Evolutionary conservation across 2,797 vertebrate genomes (phyloP), one percentile per base, ranked within the genome.

Genomic region (Uromys caudimaculatus): DNA sequence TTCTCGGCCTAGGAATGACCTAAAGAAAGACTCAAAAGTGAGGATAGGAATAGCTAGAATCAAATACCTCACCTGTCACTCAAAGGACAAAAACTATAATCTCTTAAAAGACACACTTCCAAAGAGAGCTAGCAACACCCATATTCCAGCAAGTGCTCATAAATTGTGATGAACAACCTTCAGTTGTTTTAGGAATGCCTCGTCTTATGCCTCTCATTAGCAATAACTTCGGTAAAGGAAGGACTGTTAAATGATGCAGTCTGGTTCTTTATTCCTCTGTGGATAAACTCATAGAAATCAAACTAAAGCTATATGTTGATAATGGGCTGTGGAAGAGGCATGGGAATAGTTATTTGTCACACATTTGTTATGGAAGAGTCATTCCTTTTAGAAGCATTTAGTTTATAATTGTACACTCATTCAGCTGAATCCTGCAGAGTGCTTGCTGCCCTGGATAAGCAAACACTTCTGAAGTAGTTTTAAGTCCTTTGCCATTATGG

Each of bases 361-460:
- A 89, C 71, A 90, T 95, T 95, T 93, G 93, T 91, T 87, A 92
- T 82, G 78, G 89, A 93, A 93, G 88, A 92, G 67, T 86, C 95
- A 95, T 64, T 96, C 73, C 54, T 96, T 93, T 95, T 95, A 95
- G 96, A 96, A 78, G 23, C 60, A 89, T 90, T 97, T 95, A 89
- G 71, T 79, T 85, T 86, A 88, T 89, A 96, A 96, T 92, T 82
- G 60, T 69, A 75, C 50, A n/a, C 35, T 35, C 67, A 93, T 96
- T 95, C 47, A 92, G 85, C 50, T 86, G 67, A 84, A 92, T 77
- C 56, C 38, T 84, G 89, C 50, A 47, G 62, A 94, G 58, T 44
- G 29, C 69, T 83, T 79, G 69, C 89, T 50, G 78, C 19, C 35
- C 11, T 41, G 73, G 62, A 17, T 79, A 71, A 89, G 71, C 90